A percentile compares a stretch with the other conserved stretches of the same genome.
Evolutionary conservation across 2,888 invertebrate genomes (phyloP).

Genomic region (Celastrina argiolus): DNA sequence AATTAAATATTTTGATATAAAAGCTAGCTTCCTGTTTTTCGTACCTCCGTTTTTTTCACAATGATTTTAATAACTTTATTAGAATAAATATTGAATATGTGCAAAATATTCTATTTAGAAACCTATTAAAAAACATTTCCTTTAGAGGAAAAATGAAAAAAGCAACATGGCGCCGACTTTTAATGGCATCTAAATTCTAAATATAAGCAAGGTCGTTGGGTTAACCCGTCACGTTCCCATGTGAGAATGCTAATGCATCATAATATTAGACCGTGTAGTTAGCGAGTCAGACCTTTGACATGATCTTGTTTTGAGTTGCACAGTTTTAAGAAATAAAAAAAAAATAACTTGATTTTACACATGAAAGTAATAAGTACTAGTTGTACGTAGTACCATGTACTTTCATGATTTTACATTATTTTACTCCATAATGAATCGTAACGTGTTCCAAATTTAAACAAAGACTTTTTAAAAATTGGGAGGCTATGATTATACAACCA

Average conservation of each 20-base stretch:
- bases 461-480: too few species aligned
- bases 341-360: too few species aligned
- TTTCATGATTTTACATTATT: too few species aligned
- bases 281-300: not conserved
- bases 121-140: not conserved
- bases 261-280: not conserved
- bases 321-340: not conserved
- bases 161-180: not conserved
- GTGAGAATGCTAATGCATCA: conserved; percentile 3
- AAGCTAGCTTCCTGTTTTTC: not conserved
- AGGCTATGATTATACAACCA: too few species aligned
- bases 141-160: not conserved
- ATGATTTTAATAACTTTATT: too few species aligned
- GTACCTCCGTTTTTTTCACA: not conserved
- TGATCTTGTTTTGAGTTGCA: not conserved
- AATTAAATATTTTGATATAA: not conserved
- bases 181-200: not conserved
- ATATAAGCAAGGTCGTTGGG: not conserved
- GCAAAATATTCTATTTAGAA: not conserved
- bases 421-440: too few species aligned
- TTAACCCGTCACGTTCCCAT: conserved; percentile 1
- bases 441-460: too few species aligned
- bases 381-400: too few species aligned
- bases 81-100: too few species aligned
- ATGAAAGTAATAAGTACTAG: too few species aligned